These are phyloP conservation scores for Phoeniculus purpureus DNA, from an alignment of 2,797 vertebrate genomes.

Conservation along the genomic window DNA sequence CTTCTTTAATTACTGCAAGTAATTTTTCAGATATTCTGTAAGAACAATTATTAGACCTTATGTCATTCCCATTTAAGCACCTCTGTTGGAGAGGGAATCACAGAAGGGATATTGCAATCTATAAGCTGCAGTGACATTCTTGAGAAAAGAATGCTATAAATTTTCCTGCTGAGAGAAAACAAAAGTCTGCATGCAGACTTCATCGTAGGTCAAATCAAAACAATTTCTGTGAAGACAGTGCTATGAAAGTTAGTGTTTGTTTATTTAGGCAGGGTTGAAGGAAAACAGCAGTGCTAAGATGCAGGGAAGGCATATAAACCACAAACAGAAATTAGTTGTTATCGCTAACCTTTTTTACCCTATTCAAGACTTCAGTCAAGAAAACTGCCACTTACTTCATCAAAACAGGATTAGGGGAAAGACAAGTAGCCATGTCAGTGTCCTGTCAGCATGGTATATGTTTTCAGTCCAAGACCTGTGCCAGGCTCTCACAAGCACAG, in stretches of 20 bases:
- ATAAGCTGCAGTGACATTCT: neutral
- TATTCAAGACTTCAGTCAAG: neutral
- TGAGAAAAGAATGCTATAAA: neutral
- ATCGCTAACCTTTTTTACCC: neutral
- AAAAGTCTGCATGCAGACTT: neutral
- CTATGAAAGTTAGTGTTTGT: neutral
- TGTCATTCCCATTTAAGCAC: neutral
- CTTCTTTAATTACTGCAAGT: neutral
- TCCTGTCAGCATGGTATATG: fast-evolving
- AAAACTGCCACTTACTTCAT: neutral
- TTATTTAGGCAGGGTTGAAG: neutral
- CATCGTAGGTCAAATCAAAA: neutral
- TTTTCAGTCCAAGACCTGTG: neutral
- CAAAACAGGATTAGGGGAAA: neutral
- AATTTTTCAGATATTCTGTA: neutral
- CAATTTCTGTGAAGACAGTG: neutral
- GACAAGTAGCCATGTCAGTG: neutral
- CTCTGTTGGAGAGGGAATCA: neutral
- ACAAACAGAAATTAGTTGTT: neutral
- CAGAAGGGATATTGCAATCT: neutral
- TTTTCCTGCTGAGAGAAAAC: neutral
- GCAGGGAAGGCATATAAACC: neutral
- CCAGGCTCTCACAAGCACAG: neutral
- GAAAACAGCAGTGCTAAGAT: neutral
- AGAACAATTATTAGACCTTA: neutral